Percentiles rank a stretch among this genome's conserved stretches.
Conservation (phyloP, 1,140 invertebrate genomes). For the Hyphantria cunea region DNA sequence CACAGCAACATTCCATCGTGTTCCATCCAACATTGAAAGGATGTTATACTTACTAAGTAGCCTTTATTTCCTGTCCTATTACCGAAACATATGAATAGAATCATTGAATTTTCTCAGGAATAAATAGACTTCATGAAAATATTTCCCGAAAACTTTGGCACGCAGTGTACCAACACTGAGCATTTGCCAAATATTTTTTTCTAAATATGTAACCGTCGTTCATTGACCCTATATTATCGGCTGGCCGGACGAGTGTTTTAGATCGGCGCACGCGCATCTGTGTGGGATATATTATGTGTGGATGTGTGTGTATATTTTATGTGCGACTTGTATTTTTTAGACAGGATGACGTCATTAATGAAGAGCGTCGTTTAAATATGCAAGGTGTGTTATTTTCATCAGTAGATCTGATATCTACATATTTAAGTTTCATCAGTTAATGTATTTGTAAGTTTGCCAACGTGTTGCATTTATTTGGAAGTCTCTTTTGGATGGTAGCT, state of each 20-base stretch:
- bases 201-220: constrained; percentile 73
- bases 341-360: constrained; percentile 20
- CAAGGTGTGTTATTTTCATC: constrained; percentile 1
- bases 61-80: too few relatives aligned
- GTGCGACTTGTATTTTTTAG: constrained; percentile 39
- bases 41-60: too few relatives aligned
- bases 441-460: too few relatives aligned
- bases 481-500: too few relatives aligned
- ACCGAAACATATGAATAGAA: too few relatives aligned
- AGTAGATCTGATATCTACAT: too few relatives aligned
- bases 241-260: constrained; percentile 59
- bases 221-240: constrained; percentile 68
- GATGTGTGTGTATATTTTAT: constrained; percentile 38
- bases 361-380: neutral
- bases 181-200: constrained; percentile 80
- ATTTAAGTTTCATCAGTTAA: too few relatives aligned
- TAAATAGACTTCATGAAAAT: constrained; percentile 6
- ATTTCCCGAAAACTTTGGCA: constrained; percentile 21
- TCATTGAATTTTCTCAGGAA: neutral
- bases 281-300: constrained; percentile 11
- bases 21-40: too few relatives aligned
- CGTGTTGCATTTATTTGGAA: too few relatives aligned
- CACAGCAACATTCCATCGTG: too few relatives aligned
- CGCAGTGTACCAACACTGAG: constrained; percentile 46
- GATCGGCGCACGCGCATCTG: constrained; percentile 61